These are phyloP conservation scores for Lepidocyrtoides sp. DNA, from an alignment of 2,888 invertebrate genomes.

Conservation along the genomic window DNA sequence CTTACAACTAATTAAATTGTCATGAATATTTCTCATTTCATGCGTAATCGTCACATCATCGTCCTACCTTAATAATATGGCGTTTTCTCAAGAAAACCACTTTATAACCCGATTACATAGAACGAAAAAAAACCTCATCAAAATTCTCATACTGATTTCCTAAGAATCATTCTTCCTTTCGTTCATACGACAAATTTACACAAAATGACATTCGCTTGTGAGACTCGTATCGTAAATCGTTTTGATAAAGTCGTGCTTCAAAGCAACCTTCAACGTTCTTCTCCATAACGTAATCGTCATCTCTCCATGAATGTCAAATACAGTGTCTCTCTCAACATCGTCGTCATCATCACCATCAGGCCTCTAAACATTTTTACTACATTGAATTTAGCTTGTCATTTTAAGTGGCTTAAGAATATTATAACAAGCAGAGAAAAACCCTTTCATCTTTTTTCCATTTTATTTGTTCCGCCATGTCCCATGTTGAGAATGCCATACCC, in stretches of 20 bases:
- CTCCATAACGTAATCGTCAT: slow-evolving; percentile 1
- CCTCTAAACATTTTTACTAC: not conserved
- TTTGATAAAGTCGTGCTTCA: slow-evolving; percentile 8
- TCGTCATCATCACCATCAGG: not conserved
- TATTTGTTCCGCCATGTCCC: slow-evolving; percentile 10
- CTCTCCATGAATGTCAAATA: slow-evolving; percentile 30
- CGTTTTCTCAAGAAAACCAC: not conserved
- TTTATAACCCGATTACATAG: slow-evolving; percentile 7
- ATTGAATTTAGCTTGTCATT: slow-evolving; percentile 10
- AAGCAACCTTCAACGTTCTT: slow-evolving; percentile 8
- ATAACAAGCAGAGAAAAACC: not conserved
- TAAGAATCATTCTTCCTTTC: not conserved
- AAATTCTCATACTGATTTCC: slow-evolving; percentile 7
- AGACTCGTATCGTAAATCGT: not conserved
- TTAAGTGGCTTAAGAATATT: not conserved
- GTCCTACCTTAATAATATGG: not conserved
- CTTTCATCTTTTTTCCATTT: slow-evolving; percentile 13
- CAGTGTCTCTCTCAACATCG: not conserved
- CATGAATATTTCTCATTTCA: not conserved
- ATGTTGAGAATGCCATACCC: not conserved
- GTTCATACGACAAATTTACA: not conserved
- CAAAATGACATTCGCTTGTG: slow-evolving; percentile 15
- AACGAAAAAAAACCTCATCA: no score
- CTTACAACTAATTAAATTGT: slow-evolving; percentile 27
- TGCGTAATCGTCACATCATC: not conserved